Evolutionary conservation across 2,113 vertebrate genomes (phyloP).

Genomic region (Cololabis saira): DNA sequence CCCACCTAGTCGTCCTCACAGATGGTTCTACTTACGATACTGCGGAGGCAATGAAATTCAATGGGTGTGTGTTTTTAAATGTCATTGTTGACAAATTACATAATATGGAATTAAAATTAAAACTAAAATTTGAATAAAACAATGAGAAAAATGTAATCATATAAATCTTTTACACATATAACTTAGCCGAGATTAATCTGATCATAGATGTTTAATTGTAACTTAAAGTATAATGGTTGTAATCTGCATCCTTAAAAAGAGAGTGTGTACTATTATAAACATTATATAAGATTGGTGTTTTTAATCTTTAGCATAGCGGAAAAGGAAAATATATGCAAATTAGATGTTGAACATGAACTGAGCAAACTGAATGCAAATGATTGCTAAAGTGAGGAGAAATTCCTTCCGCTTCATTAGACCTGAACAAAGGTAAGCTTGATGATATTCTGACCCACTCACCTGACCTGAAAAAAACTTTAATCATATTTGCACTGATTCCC

Average conservation of each 20-base stretch:
- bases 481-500: constrained; percentile 58
- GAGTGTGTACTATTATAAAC: too few relatives aligned
- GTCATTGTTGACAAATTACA: background rate
- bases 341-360: constrained; percentile 17
- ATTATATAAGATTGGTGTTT: background rate
- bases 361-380: constrained; percentile 9
- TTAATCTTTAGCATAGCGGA: background rate
- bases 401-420: constrained; percentile 41
- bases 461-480: constrained; percentile 61
- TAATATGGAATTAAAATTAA: background rate
- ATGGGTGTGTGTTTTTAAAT: constrained; percentile 1
- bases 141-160: too few relatives aligned
- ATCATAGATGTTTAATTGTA: too few relatives aligned
- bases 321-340: constrained; percentile 8
- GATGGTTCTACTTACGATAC: background rate
- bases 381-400: constrained; percentile 30
- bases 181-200: too few relatives aligned
- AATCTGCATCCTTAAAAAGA: background rate
- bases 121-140: background rate
- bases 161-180: too few relatives aligned
- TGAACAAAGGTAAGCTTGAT: constrained; percentile 56
- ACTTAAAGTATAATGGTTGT: background rate
- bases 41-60: background rate
- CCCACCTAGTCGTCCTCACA: background rate
- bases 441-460: constrained; percentile 56